Conservation (phyloP, 1,140 invertebrate genomes). For the Scylla paramamosain region DNA sequence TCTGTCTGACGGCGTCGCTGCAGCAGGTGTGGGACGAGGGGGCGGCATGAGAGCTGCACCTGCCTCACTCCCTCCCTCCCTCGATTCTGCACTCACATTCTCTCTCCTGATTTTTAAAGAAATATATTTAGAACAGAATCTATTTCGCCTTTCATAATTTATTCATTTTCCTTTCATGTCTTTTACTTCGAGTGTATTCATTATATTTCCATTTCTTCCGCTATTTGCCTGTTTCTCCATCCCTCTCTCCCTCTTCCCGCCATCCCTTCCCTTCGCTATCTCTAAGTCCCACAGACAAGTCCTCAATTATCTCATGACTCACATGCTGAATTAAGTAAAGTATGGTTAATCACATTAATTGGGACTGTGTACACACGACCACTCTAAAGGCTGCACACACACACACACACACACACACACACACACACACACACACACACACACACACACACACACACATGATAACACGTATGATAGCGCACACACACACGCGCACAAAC, state of each 20-base stretch:
- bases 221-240: background rate
- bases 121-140: background rate
- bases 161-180: background rate
- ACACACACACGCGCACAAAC: conserved; percentile 29
- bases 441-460: conserved; percentile 34
- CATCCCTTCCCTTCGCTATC: background rate
- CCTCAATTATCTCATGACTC: conserved; percentile 62
- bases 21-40: background rate
- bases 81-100: background rate
- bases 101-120: background rate
- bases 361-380: background rate
- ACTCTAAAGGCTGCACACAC: background rate
- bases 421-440: conserved; percentile 37
- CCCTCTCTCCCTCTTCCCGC: background rate
- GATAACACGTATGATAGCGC: background rate
- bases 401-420: conserved; percentile 44
- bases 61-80: background rate
- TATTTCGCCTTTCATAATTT: background rate
- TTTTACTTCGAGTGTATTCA: background rate
- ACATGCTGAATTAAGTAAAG: conserved; percentile 51
- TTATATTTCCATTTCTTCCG: background rate
- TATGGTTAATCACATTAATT: conserved; percentile 65
- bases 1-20: background rate
- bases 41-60: background rate
- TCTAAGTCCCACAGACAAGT: background rate